Percentiles rank a stretch among this genome's conserved stretches.
Conservation (phyloP, 30 jellyfish, hydroid and myxozoan genomes). For the Euphysa ruthae region DNA sequence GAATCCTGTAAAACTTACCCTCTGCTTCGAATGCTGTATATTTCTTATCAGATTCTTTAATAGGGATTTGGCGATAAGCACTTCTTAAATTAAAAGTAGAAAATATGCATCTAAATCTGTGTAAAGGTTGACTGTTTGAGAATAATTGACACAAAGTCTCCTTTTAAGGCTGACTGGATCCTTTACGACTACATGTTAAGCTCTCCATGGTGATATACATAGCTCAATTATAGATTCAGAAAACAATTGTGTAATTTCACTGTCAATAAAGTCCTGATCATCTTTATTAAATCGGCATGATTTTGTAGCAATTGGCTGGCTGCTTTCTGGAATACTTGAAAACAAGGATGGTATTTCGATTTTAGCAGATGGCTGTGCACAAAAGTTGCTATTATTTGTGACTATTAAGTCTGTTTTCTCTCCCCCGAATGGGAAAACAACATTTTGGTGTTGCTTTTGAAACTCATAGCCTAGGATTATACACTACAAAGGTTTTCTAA, state of each 20-base stretch:
- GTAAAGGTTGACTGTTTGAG: conserved; percentile 43
- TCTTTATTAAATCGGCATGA: conserved; percentile 30
- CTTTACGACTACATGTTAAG: conserved; percentile 34
- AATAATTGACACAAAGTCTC: conserved; percentile 41
- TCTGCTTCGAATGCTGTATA: conserved; percentile 62
- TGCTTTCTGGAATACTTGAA: conserved; percentile 8
- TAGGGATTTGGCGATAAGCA: conserved; percentile 50
- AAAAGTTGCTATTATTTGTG: background rate
- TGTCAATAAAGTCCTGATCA: conserved; percentile 31
- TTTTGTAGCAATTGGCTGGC: conserved; percentile 53
- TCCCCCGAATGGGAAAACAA: too few relatives aligned
- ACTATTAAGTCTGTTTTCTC: too few relatives aligned
- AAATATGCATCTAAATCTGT: conserved; percentile 43
- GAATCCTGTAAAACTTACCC: conserved; percentile 48
- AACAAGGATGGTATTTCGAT: background rate
- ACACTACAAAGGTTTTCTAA: conserved; percentile 32
- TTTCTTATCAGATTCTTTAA: conserved; percentile 43
- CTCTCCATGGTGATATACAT: conserved; percentile 65
- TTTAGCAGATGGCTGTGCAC: background rate
- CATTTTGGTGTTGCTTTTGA: too few relatives aligned
- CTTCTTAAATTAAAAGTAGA: conserved; percentile 40
- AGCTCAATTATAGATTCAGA: conserved; percentile 46
- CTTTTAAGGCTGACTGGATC: background rate
- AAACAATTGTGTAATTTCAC: conserved; percentile 18
- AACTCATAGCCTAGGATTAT: conserved; percentile 24